Base-by-base conservation (phyloP, 2,113 vertebrate genomes). In the Peucedramus taeniatus region DNA sequence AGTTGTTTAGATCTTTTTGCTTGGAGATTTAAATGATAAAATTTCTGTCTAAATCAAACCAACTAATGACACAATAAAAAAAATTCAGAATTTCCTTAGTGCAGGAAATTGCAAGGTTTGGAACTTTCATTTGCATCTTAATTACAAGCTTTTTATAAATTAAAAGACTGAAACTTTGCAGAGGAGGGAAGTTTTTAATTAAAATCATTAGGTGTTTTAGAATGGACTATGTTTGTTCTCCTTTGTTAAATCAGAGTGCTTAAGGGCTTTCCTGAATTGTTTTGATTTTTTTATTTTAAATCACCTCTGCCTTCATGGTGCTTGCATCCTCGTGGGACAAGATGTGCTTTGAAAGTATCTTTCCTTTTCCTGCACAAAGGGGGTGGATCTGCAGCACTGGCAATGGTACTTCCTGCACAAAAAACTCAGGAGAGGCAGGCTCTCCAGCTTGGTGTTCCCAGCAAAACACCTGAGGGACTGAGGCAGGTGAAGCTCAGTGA, bases 391-490 rank as follows among this genome's bases (percentile, higher is more conserved):
- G 37, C 31, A 51, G 40, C 0, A 0, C 75, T 57, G 82, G 31
- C 44, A 47, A 3, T 15, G 18, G 23, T 45, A 6, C 17, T n/a
- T 39, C 44, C 2, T 4, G 54, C 5, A 3, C 23, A 6, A 59
- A 51, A 27, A 0, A 0, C n/a, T 12, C 1, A 0, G 26, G 19
- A 59, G 53, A n/a, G 11, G 23, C 37, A 50, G n/a, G 21, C 22
- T 68, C 24, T 60, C 44, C 1, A 0, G 24, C 47, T 33, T 4
- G 0, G 26, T 0, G 0, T 76, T 80, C 53, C 64, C 45, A 49
- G 28, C 23, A 44, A n/a, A 68, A 30, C 44, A 35, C 31, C 31
- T 15, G 59, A 40, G 24, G 13, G 27, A n/a, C 0, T 0, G 14
- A 68, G 56, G 17, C 63, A 33, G 33, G 23, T 72, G 3, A 1